Evolutionary conservation across 2,888 invertebrate genomes (phyloP), one percentile per base, ranked within the genome.

Genomic region (Drosophila cyrtoloma): DNA sequence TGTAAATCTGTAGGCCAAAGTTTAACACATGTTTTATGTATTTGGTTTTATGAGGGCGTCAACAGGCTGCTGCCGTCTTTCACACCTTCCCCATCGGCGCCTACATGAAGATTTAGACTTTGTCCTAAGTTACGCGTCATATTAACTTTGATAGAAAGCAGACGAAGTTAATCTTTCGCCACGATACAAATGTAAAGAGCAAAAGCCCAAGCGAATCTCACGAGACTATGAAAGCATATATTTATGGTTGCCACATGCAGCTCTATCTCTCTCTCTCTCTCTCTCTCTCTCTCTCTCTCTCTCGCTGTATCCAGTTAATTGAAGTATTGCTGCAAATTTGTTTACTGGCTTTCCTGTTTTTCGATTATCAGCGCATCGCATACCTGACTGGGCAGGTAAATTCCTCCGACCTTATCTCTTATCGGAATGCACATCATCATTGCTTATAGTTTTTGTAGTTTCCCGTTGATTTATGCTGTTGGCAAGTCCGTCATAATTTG

Each of bases 21-120:
- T 44, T 79, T 19, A 71, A 79, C 80, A 79, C 73, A 79, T 79
- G 79, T 73, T 79, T 79, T 79, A 76, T 79, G 79, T 79, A 75
- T 79, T 75, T 79, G 76, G 62, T 56, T 79, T 75, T 75, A 72
- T 70, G 76, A 70, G 50, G 61, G 70, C 73, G 66, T 79, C 79
- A 76, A 79, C 79, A 79, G 80, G 80, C 77, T 51, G 69, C 19
- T 55, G n/a, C n/a, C 19, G 5, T 19, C 19, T 52, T 6, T 26
- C 19, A 30, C 52, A 28, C 14, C 39, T 52, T 9, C 28, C 14
- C 33, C 19, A 12, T n/a, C 26, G 2, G 2, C 32, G 19, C 14
- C 12, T 16, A 2, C 44, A 58, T 16, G 14, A 70, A 64, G 75
- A 71, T 71, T 75, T 67, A 33, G 57, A 74, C 73, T 59, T 57